Conservation (phyloP, 30 jellyfish, hydroid and myxozoan species). For the Pseudorhiza aurosa region DNA sequence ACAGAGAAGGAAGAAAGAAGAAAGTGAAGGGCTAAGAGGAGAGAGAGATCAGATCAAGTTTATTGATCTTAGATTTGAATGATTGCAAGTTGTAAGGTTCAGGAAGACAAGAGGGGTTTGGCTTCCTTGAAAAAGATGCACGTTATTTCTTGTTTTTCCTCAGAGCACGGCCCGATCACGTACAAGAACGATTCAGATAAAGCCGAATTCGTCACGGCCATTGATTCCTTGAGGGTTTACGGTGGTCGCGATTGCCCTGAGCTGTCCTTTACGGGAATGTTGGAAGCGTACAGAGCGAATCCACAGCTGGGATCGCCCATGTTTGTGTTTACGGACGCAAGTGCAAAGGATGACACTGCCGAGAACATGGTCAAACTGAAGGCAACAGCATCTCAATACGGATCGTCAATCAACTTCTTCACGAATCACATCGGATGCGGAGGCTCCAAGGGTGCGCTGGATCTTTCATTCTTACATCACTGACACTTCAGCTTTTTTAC, state of each 20-base stretch:
- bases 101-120: too few relatives aligned
- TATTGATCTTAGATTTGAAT: too few relatives aligned
- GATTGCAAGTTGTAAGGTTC: too few relatives aligned
- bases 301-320: conserved; percentile 84
- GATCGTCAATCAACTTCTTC: conserved; percentile 72
- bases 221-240: conserved; percentile 17
- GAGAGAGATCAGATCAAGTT: too few relatives aligned
- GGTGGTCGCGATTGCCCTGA: conserved; percentile 98
- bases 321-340: conserved; percentile 97
- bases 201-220: conserved; percentile 59
- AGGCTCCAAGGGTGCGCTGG: too few relatives aligned
- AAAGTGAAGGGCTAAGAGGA: too few relatives aligned
- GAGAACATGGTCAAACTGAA: conserved; percentile 51
- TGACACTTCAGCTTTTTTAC: too few relatives aligned
- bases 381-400: conserved; percentile 51
- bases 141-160: neutral
- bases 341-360: conserved; percentile 77
- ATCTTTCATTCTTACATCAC: too few relatives aligned
- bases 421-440: conserved; percentile 76
- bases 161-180: conserved; percentile 83
- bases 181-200: conserved; percentile 57
- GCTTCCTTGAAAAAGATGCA: neutral
- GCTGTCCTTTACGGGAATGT: conserved; percentile 86
- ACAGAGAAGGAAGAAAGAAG: too few relatives aligned
- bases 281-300: conserved; percentile 66